Evolutionary conservation across 2,888 invertebrate species (phyloP), one percentile per base, ranked within the genome.

Genomic region (Trachelus tabidus): DNA sequence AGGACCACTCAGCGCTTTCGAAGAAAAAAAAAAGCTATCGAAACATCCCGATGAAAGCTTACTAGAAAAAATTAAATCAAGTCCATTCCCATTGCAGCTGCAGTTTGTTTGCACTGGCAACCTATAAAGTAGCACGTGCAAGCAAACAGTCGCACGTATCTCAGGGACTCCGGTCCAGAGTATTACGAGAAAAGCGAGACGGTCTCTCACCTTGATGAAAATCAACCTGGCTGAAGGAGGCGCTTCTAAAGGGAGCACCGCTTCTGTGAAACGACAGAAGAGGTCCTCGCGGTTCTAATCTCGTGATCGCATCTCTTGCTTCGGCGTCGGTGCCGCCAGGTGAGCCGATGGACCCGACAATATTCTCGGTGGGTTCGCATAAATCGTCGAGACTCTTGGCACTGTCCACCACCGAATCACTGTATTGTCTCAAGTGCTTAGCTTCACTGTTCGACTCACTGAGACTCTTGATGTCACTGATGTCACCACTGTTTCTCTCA

Each of bases 201-300:
- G 12, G 75, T 37, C 9, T 35, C 79, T 85, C 83, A 90, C 90
- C 90, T 85, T 89, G 88, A 83, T 85, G 93, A 87, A 95, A 96
- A 90, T 97, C 97, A 81, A 96, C 96, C 92, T 97, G 97, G 0
- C 97, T 97, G 89, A 97, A 97, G 11, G 97, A 97, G 11, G 97
- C 96, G 88, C 97, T 97, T 69, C 97, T 94, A 89, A 95, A 95
- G 2, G 97, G 96, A 85, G 84, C 83, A 30, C 87, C 86, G 23
- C 85, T 78, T 74, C 85, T 86, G 68, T 89, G 90, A 81, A 85
- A 89, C 78, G 84, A 82, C 34, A 89, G 85, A 69, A 89, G 84
- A 4, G 89, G 85, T 69, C 86, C 86, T 35, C 90, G 85, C 3
- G 89, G 87, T 74, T 90, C 90, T 78, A 90, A 78, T 77, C 89